These are phyloP conservation scores for Melanostoma scalare DNA, from an alignment of 2,888 invertebrate species.

Conservation along the genomic window DNA sequence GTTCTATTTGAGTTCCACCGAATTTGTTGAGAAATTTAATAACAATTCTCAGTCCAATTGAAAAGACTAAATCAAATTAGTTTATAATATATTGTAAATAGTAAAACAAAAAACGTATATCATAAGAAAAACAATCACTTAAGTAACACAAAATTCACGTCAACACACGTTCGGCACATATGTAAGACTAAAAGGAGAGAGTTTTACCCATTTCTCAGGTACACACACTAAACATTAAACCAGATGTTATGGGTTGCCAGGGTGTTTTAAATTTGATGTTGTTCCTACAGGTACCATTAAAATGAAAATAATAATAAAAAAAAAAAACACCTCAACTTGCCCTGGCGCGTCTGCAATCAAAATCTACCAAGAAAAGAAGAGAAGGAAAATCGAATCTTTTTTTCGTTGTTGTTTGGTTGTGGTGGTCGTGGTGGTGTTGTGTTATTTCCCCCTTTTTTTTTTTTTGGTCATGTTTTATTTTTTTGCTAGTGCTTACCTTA, in stretches of 20 bases:
- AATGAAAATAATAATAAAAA: conserved; percentile 32
- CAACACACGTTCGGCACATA: conserved; percentile 73
- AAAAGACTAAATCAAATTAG: conserved; percentile 12
- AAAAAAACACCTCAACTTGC: conserved; percentile 40
- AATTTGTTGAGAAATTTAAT: neutral
- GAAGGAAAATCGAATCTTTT: conserved; percentile 51
- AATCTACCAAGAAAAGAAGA: conserved; percentile 54
- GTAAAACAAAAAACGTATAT: neutral
- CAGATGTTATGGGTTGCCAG: conserved; percentile 70
- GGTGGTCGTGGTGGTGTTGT: neutral
- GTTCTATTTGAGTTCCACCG: neutral
- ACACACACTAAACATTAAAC: conserved; percentile 64
- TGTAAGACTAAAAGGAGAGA: conserved; percentile 74
- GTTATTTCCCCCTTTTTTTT: conserved; percentile 15
- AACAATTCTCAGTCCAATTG: too few species aligned
- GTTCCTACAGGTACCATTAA: conserved; percentile 59
- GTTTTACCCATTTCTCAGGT: conserved; percentile 70
- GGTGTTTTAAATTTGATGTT: conserved; percentile 44
- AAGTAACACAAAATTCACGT: conserved; percentile 70
- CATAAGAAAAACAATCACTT: conserved; percentile 22
- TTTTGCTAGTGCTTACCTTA: conserved; percentile 20
- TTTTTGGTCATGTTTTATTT: conserved; percentile 6
- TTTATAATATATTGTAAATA: conserved; percentile 6
- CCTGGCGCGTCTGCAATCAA: conserved; percentile 65
- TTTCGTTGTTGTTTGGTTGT: conserved; percentile 4